Base-by-base conservation (phyloP, 2,113 vertebrate genomes). In the Entomyzon cyanotis region DNA sequence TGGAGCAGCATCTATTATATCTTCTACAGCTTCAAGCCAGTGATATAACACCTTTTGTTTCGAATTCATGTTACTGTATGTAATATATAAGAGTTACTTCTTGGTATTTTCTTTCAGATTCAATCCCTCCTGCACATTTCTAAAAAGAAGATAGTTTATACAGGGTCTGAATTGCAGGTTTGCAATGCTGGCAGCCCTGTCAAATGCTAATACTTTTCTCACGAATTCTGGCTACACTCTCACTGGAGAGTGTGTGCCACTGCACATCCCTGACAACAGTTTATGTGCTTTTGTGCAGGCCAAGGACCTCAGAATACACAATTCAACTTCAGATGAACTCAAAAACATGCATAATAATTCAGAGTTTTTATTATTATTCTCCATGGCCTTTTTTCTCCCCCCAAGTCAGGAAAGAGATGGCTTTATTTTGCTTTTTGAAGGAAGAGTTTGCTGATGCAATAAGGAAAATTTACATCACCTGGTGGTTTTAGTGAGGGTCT, bases 401-500 rank as follows among this genome's bases (percentile, higher is more conserved):
- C 4, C 6, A 53, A 63, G 19, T 55, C 46, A 82, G 35, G 37
- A 70, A 87, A 84, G 46, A 69, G 12, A 28, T 8, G 15, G 39
- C n/a, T 79, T 91, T 75, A 37, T 68, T 78, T 56, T 81, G 64
- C 25, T 78, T 88, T 82, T n/a, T 47, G 64, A 78, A 81, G 47
- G 55, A 84, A 87, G 25, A n/a, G 21, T 65, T 27, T 35, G 24
- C 19, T 81, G 60, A 73, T 69, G 44, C 17, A 42, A 30, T 28
- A 75, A 21, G 30, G 35, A 93, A 88, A 90, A 91, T 74, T 79
- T 46, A 83, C 46, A 83, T 92, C 83, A 96, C 64, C 33, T 84
- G 74, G 21, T 70, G n/a, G 5, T 60, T 94, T 90, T 52, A 64
- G 27, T 22, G 46, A 93, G 52, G 24, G 50, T 87, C 65, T 67